Conservation (phyloP, 2,113 vertebrate genomes). For the Cervus canadensis region DNA sequence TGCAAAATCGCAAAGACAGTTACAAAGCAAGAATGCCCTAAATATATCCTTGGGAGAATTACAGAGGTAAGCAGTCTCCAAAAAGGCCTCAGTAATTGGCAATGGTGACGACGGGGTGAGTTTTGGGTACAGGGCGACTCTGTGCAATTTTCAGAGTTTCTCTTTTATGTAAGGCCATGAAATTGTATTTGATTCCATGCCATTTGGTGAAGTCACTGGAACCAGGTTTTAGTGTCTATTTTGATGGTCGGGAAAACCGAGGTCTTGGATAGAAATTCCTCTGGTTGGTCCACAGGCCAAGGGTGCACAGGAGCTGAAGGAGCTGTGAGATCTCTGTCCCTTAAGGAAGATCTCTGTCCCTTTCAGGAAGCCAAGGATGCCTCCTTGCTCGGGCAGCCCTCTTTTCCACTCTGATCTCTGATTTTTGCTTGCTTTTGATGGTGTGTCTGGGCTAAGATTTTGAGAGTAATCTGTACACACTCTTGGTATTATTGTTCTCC, state of each 20-base stretch:
- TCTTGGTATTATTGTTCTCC: neutral
- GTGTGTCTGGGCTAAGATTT: neutral
- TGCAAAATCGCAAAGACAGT: neutral
- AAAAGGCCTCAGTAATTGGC: neutral
- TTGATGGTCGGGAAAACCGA: neutral
- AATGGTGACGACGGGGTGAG: neutral
- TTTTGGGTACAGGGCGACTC: neutral
- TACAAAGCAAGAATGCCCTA: conserved; percentile 2
- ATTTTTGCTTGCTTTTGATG: neutral
- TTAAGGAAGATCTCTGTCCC: neutral
- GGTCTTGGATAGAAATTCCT: neutral
- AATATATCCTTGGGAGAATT: conserved; percentile 15
- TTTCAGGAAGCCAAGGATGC: neutral
- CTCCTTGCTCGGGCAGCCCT: neutral
- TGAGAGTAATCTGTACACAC: neutral
- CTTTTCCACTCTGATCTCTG: neutral
- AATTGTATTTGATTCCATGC: neutral
- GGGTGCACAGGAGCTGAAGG: neutral
- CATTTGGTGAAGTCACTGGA: neutral
- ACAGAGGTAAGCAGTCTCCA: neutral
- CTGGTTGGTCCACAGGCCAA: neutral
- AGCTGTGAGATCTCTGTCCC: neutral
- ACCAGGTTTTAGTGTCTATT: neutral
- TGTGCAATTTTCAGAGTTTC: neutral
- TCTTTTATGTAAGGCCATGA: neutral